Conservation (phyloP, 2,797 vertebrate genomes). For the Eleutherodactylus coqui region DNA sequence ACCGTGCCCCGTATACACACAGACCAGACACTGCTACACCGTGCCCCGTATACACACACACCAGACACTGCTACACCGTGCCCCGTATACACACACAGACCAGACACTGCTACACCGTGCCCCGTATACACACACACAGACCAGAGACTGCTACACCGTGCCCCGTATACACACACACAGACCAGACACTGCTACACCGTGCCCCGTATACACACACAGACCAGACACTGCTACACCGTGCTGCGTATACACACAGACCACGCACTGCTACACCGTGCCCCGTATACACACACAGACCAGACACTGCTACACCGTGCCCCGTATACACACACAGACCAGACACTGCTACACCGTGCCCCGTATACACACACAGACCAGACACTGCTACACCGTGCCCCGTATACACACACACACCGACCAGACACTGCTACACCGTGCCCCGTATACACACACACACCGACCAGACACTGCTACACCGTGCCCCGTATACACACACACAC, state of each 20-base stretch:
- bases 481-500: not conserved
- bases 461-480: not conserved
- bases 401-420: conserved; percentile 33
- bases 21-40: not conserved
- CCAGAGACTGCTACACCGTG: not conserved
- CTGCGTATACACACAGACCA: not conserved
- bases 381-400: not conserved
- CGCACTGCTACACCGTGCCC: not conserved
- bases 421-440: not conserved
- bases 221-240: not conserved
- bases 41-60: not conserved
- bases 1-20: not conserved
- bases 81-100: not conserved
- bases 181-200: not conserved
- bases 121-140: not conserved
- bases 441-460: not conserved
- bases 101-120: not conserved
- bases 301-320: not conserved
- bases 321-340: not conserved
- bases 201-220: not conserved
- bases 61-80: not conserved
- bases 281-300: not conserved
- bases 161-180: not conserved
- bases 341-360: not conserved
- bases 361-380: conserved; percentile 18